A percentile compares a stretch with the other conserved stretches of the same genome.
Evolutionary conservation across 2,888 invertebrate genomes (phyloP).

Genomic region (Nipponacmea schrenckii): DNA sequence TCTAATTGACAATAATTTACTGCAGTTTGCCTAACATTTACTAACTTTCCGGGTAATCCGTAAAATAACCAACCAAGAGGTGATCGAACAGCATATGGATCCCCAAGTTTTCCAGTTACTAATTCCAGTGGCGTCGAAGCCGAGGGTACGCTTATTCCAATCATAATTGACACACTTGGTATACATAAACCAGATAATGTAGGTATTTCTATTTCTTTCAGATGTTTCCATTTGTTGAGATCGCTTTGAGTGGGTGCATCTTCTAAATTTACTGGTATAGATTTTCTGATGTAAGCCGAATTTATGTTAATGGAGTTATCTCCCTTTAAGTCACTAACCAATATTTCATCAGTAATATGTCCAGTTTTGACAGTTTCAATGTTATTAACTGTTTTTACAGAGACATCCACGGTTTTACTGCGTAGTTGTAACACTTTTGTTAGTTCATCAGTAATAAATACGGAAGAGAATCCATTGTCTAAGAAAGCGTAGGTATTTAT

Average conservation of each 20-base stretch:
- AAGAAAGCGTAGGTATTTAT: too few species aligned
- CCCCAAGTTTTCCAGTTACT: slow-evolving; percentile 3
- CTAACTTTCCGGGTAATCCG: not conserved
- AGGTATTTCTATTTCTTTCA: not conserved
- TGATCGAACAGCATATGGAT: slow-evolving; percentile 23
- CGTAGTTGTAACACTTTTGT: not conserved
- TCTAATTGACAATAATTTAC: slow-evolving; percentile 60
- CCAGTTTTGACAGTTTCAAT: not conserved
- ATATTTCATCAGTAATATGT: not conserved
- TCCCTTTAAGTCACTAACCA: not conserved
- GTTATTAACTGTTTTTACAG: not conserved
- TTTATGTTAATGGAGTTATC: not conserved
- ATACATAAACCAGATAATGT: not conserved
- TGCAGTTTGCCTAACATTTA: not conserved
- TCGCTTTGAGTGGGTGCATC: not conserved
- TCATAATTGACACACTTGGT: not conserved
- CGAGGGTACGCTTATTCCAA: too few species aligned
- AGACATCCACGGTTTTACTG: not conserved
- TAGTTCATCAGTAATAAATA: not conserved
- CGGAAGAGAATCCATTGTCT: too few species aligned
- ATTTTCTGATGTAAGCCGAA: not conserved
- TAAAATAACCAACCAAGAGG: slow-evolving; percentile 23
- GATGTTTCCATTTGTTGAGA: slow-evolving; percentile 9
- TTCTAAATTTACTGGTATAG: not conserved
- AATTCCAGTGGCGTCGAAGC: not conserved